Evolutionary conservation across 2,113 vertebrate genomes (phyloP).

Genomic region (Pongo abelii): DNA sequence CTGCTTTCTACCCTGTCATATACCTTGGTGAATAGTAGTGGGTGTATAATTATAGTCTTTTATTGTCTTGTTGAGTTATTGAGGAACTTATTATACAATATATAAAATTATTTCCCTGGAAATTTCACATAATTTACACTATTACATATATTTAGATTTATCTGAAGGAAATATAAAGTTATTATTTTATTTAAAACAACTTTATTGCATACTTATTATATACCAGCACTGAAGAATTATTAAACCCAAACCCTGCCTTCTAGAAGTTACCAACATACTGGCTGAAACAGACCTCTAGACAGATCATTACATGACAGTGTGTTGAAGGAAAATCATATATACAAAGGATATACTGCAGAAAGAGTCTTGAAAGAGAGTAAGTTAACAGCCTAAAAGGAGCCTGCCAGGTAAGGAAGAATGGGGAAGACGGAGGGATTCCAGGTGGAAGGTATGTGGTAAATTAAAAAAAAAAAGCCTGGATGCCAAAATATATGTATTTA

Average conservation of each 20-base stretch:
- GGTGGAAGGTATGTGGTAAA: background rate
- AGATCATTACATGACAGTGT: background rate
- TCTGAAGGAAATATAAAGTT: background rate
- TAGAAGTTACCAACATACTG: background rate
- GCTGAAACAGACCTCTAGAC: background rate
- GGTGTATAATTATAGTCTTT: background rate
- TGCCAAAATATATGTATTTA: background rate
- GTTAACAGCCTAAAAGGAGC: background rate
- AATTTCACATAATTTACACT: background rate
- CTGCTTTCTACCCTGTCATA: background rate
- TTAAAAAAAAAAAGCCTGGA: background rate
- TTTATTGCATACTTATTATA: background rate
- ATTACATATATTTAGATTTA: slow-evolving; percentile 22
- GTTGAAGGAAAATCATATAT: background rate
- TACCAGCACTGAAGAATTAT: background rate
- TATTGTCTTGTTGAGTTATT: background rate
- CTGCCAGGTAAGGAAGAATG: background rate
- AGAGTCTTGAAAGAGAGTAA: background rate
- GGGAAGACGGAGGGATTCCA: background rate
- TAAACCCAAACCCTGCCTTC: background rate
- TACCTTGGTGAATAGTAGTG: background rate
- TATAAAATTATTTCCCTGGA: background rate
- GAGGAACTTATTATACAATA: background rate
- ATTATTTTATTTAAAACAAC: background rate
- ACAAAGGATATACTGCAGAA: background rate